Conservation (phyloP, 2,797 vertebrate genomes). For the Rhinichthys osculus region DNA sequence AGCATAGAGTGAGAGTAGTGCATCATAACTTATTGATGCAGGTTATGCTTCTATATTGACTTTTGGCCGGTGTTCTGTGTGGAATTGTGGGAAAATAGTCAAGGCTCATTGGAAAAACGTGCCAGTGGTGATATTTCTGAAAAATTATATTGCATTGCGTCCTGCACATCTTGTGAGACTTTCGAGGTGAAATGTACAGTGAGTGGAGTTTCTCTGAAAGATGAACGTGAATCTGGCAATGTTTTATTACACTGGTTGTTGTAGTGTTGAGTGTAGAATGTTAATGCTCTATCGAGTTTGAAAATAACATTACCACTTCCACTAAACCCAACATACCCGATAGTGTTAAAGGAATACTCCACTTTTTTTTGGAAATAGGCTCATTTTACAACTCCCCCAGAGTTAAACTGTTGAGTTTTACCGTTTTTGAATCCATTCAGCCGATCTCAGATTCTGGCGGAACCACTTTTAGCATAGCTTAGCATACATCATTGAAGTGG, state of each 20-base stretch:
- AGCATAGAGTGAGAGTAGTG: not conserved
- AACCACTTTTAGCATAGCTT: too few relatives aligned
- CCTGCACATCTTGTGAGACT: not conserved
- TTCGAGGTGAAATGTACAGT: not conserved
- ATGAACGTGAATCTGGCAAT: not conserved
- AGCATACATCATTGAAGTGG: too few relatives aligned
- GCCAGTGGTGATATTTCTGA: not conserved
- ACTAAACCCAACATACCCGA: too few relatives aligned
- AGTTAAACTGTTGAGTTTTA: too few relatives aligned
- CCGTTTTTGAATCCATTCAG: too few relatives aligned
- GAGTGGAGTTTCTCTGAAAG: not conserved
- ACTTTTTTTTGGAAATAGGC: too few relatives aligned
- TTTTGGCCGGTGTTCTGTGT: not conserved
- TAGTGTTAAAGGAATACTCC: too few relatives aligned
- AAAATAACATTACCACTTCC: not conserved
- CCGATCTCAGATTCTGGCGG: too few relatives aligned
- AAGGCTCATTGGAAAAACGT: not conserved
- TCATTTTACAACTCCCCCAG: too few relatives aligned
- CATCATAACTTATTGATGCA: not conserved
- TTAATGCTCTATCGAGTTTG: not conserved
- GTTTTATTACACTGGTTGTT: not conserved
- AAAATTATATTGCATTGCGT: not conserved
- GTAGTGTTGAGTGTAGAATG: not conserved
- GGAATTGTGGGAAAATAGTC: not conserved
- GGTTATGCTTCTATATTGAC: constrained; percentile 11